Base-by-base conservation (phyloP, 2,888 invertebrate species). In the Beris morrisii region DNA sequence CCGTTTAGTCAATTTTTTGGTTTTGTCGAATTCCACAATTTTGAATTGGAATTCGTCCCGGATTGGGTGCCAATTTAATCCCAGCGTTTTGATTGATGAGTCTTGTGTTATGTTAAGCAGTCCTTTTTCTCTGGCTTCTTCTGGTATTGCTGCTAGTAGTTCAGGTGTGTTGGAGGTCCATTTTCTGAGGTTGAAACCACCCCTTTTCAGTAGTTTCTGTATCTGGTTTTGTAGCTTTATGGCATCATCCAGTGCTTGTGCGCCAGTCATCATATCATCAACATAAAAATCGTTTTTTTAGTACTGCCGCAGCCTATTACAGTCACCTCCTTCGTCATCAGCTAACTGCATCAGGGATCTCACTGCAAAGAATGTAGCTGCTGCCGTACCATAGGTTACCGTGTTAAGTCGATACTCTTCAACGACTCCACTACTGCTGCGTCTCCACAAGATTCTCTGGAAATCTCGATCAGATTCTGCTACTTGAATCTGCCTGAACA, bases 231-330 rank as follows among this genome's bases (percentile, higher is more conserved):
- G 67, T 11, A 69, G 53, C 30, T 48, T n/a, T n/a, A 65, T 48
- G 30, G 71, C 69, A 38, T 71, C 52, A 11, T 63, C 11, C 28
- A 68, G 31, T 31, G 43, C 50, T 52, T 72, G 57, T 11, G 67
- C 59, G 5, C 71, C 71, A n/a, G 64, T 69, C 64, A 71, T 68
- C 4, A 71, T 63, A 48, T 73, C 70, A 54, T 72, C 71, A 7
- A 73, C 69, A 48, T 72, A 72, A 44, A 69, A 69, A 15, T 71
- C 67, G 3, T 67, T 61, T 50, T 28, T 28, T 11, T 5, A 28
- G 22, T 15, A 11, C 11, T 52, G 11, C 28, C 4, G 22, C 52
- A 22, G 13, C 13, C 22, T 46, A n/a, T n/a, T n/a, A n/a, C n/a
- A n/a, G 15, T 46, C 13, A 15, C 13, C 38, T 38, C 38, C 46